Conservation (phyloP, 2,888 invertebrate species). For the Aspidiotus rigidus region DNA sequence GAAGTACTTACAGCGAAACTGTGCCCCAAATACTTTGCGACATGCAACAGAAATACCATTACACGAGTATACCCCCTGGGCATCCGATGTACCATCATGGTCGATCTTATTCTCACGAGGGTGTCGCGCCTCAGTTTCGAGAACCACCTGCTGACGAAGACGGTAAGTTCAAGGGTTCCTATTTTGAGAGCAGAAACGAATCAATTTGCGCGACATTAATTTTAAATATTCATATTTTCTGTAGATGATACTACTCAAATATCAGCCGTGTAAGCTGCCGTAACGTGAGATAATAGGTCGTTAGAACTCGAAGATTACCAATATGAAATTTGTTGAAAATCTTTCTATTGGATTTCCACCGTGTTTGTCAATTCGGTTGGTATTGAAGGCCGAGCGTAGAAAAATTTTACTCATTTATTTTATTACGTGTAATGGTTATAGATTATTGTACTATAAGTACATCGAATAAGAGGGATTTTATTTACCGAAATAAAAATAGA, state of each 20-base stretch:
- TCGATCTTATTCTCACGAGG: slow-evolving; percentile 77
- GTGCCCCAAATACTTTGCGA: background rate
- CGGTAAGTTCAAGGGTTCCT: slow-evolving; percentile 28
- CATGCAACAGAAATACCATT: background rate
- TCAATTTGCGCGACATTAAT: background rate
- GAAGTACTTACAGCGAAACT: background rate
- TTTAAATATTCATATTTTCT: background rate
- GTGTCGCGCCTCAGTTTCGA: slow-evolving; percentile 51
- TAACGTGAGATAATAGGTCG: background rate
- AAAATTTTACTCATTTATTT: too few relatives aligned
- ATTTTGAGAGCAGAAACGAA: background rate
- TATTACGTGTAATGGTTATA: too few relatives aligned
- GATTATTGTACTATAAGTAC: too few relatives aligned
- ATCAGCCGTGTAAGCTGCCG: slow-evolving; percentile 48
- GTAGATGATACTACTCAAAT: slow-evolving; percentile 57
- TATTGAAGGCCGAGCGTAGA: too few relatives aligned
- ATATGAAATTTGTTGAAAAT: too few relatives aligned
- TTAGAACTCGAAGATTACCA: background rate
- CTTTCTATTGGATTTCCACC: too few relatives aligned
- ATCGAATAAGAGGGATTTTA: too few relatives aligned
- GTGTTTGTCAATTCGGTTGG: too few relatives aligned
- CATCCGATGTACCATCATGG: slow-evolving; percentile 59
- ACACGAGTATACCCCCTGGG: background rate
- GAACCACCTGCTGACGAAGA: slow-evolving; percentile 38
- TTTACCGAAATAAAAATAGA: too few relatives aligned